Evolutionary conservation across 2,113 vertebrate genomes (phyloP).

Genomic region (Sapajus apella): DNA sequence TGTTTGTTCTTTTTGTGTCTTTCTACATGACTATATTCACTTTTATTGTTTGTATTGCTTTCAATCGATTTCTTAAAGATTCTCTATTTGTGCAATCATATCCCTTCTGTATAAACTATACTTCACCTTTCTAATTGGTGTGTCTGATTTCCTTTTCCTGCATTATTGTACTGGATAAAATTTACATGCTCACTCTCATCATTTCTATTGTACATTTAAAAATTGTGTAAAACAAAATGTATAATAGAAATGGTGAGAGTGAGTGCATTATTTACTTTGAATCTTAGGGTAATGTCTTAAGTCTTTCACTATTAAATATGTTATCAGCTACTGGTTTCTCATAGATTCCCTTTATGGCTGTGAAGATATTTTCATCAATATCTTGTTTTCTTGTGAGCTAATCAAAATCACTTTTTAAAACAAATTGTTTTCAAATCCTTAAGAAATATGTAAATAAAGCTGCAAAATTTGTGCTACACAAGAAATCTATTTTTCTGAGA

Average conservation of each 20-base stretch:
- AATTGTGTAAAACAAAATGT: not conserved
- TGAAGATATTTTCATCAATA: not conserved
- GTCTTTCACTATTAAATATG: not conserved
- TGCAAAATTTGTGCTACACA: no score
- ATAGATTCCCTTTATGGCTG: not conserved
- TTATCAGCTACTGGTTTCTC: not conserved
- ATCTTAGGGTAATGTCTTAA: not conserved
- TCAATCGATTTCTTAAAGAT: not conserved
- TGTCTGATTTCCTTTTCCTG: not conserved
- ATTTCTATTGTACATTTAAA: no score
- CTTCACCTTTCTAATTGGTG: not conserved
- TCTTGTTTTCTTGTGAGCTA: not conserved
- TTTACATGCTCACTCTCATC: no score
- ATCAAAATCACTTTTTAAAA: no score
- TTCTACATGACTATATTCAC: not conserved
- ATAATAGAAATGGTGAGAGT: not conserved
- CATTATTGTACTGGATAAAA: not conserved
- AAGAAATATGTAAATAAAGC: no score
- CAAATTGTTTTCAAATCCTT: no score
- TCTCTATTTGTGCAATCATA: not conserved
- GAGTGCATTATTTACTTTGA: not conserved
- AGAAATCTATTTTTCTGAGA: no score
- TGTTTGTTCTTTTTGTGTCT: not conserved
- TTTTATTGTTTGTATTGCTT: not conserved
- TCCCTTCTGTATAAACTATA: not conserved